Evolutionary conservation across 2,888 invertebrate species (phyloP).

Genomic region (Phyto melanocephala): DNA sequence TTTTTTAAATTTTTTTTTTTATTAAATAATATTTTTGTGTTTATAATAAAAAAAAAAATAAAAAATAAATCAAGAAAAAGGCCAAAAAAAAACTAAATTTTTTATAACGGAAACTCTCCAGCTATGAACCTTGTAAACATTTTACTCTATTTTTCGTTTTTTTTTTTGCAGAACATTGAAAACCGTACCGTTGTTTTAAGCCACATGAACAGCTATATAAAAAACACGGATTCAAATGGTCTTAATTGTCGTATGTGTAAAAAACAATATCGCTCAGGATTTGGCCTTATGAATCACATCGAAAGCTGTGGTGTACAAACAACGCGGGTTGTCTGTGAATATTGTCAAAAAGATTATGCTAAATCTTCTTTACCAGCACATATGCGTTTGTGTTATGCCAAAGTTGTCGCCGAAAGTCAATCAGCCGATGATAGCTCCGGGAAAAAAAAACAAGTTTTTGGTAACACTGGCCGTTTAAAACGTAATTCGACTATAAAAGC

Average conservation of each 20-base stretch:
- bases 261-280: constrained; percentile 68
- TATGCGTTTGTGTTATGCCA: constrained; percentile 67
- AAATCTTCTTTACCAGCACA: constrained; percentile 66
- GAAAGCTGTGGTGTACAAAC: constrained; percentile 71
- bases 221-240: constrained; percentile 58
- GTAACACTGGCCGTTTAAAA: constrained; percentile 74
- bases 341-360: constrained; percentile 69
- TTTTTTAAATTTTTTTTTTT: too few relatives aligned
- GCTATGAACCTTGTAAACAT: too few relatives aligned
- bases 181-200: constrained; percentile 67
- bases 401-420: background rate
- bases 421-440: background rate
- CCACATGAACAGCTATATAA: constrained; percentile 68
- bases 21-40: too few relatives aligned
- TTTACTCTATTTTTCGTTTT: too few relatives aligned
- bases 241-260: constrained; percentile 74
- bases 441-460: constrained; percentile 61
- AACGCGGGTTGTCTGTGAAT: constrained; percentile 69
- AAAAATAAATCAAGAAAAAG: too few relatives aligned
- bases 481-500: constrained; percentile 76
- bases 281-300: constrained; percentile 74
- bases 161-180: constrained; percentile 63
- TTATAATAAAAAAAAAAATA: too few relatives aligned
- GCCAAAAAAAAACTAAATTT: too few relatives aligned
- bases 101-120: too few relatives aligned